Base-by-base conservation (phyloP, 2,888 invertebrate species). In the Hybos culiciformis region DNA sequence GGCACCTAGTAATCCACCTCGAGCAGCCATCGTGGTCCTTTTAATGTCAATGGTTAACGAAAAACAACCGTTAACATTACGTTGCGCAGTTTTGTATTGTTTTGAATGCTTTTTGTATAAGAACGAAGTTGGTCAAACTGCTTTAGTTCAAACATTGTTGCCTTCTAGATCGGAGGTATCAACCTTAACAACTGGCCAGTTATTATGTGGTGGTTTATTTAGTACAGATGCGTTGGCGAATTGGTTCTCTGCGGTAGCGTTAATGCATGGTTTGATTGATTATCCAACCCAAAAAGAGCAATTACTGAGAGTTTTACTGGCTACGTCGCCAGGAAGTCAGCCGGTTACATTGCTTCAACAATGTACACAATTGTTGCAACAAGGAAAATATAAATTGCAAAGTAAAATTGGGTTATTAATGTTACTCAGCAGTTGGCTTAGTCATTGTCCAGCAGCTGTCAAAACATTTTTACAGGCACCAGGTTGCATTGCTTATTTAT, bases 1-100 rank as follows among this genome's bases (percentile, higher is more conserved):
- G 73, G 94, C 93, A 14, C 94, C 94, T 0, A 88, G 90, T 2
- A 85, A 78, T 53, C 94, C 96, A 5, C 93, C 94, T 3, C 77
- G 94, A 43, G 90, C 96, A 0, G 92, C 92, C 0, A 81, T 97
- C 41, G 87, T 97, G 0, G 88, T 97, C 34, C 71, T 98, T 7
- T 69, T 98, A 8, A 91, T 96, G 87, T 94, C 96, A 0, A 96
- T 98, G 93, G 91, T 93, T 6, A 94, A 96, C 62, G 97, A 98
- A 62, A 94, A 93, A 58, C 98, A 98, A 62, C 86, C 93, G 1
- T 85, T 97, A 60, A 69, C 72, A 1, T 64, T 87, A 56, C 80
- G 98, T 48, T 92, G 92, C 62, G 87, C 97, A 1, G 93, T 97
- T 3, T 76, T 98, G 1, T 98, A 99, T 66, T 94, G 93, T 63